Conservation (phyloP, 37 sponge, comb jelly and placozoan genomes). For the Aplysina aerophoba region DNA sequence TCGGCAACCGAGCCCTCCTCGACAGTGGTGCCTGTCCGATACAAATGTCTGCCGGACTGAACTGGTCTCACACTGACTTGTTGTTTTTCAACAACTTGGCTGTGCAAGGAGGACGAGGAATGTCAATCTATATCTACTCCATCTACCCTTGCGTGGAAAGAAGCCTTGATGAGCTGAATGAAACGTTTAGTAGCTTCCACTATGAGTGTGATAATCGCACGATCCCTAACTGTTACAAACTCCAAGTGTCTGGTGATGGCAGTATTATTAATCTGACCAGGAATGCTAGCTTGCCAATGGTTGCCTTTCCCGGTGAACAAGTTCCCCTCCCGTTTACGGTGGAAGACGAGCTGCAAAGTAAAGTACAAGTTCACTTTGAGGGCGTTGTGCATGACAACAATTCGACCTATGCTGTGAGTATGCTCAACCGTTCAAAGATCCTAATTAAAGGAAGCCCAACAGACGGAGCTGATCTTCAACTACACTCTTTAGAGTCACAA, state of each 20-base stretch:
- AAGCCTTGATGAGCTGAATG: neutral
- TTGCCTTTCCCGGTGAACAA: constrained; percentile 46
- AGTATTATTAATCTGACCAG: neutral
- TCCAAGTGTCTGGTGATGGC: constrained; percentile 19
- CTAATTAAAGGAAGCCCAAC: neutral
- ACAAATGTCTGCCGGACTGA: neutral
- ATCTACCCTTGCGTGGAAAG: constrained; percentile 46
- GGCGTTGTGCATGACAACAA: neutral
- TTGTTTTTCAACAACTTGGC: constrained; percentile 47
- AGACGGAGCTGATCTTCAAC: neutral
- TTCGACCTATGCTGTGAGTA: neutral
- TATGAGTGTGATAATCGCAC: neutral
- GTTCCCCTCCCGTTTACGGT: constrained; percentile 22
- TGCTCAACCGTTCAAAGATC: neutral
- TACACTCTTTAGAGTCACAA: neutral
- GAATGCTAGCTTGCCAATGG: neutral
- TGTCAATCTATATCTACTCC: constrained; percentile 59
- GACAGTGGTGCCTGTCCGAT: constrained; percentile 55
- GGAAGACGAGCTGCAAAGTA: constrained; percentile 36
- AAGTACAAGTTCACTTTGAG: neutral
- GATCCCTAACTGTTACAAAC: neutral
- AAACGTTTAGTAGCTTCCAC: constrained; percentile 16
- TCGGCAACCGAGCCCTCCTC: constrained; percentile 16
- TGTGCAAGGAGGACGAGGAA: neutral
- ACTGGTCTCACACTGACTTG: constrained; percentile 41